Percentiles rank a stretch among this genome's conserved stretches.
Evolutionary conservation across 2,888 invertebrate genomes (phyloP).

Genomic region (Panzeria rudis): DNA sequence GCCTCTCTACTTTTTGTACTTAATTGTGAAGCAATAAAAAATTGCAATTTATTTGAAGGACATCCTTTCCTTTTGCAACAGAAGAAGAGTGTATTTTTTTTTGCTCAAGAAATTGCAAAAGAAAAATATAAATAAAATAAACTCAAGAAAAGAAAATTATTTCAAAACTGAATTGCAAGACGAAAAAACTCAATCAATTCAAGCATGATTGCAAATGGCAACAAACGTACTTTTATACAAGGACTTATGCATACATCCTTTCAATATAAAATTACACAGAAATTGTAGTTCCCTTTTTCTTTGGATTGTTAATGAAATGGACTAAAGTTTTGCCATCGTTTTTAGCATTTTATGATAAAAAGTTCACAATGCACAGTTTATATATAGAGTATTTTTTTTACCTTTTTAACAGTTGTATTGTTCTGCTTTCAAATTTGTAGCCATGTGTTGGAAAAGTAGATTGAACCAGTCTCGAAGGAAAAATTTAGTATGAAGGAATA

Average conservation of each 20-base stretch:
- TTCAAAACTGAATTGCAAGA: slow-evolving; percentile 43
- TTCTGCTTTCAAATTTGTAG: slow-evolving; percentile 16
- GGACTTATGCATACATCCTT: slow-evolving; percentile 11
- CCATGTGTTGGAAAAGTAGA: slow-evolving; percentile 30
- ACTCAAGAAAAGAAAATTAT: slow-evolving; percentile 38
- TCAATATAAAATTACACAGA: slow-evolving; percentile 5
- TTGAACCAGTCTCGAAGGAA: slow-evolving; percentile 17
- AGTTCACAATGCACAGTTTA: slow-evolving; percentile 57
- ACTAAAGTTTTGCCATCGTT: slow-evolving; percentile 50
- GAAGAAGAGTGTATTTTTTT: slow-evolving; percentile 60
- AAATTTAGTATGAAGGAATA: not conserved
- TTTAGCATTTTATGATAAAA: slow-evolving; percentile 60
- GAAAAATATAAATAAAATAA: slow-evolving; percentile 16
- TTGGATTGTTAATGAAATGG: slow-evolving; percentile 46
- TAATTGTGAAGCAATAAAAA: slow-evolving; percentile 81
- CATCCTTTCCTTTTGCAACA: slow-evolving; percentile 71
- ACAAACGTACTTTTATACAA: slow-evolving; percentile 8
- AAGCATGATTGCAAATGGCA: slow-evolving; percentile 76
- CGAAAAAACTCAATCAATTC: slow-evolving; percentile 74
- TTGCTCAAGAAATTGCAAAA: slow-evolving; percentile 22
- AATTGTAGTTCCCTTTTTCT: slow-evolving; percentile 55
- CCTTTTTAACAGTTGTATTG: slow-evolving; percentile 20
- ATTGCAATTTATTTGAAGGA: slow-evolving; percentile 80
- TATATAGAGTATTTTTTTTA: slow-evolving; percentile 31
- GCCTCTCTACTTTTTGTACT: slow-evolving; percentile 72